Conservation (phyloP, 2,113 vertebrate species). For the Osmerus eperlanus region DNA sequence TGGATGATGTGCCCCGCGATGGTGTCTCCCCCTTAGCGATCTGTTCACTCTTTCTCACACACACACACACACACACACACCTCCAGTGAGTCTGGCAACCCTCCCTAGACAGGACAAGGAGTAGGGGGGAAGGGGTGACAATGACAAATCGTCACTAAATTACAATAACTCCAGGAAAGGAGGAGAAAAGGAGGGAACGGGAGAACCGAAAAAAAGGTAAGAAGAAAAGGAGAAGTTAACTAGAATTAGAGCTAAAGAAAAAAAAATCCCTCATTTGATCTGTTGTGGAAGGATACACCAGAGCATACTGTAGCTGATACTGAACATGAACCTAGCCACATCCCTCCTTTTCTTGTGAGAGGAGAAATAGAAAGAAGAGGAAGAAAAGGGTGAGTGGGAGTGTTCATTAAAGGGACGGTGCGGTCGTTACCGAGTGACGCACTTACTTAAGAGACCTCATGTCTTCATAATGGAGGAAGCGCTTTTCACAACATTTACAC, state of each 20-base stretch:
- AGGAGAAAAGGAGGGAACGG: slow-evolving; percentile 17
- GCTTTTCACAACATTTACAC: slow-evolving; percentile 16
- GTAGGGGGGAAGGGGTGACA: slow-evolving; percentile 75
- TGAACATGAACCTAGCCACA: too few relatives aligned
- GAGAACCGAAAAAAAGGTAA: slow-evolving; percentile 13
- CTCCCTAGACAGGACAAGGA: slow-evolving; percentile 71
- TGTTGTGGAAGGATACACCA: too few relatives aligned
- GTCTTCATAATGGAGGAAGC: slow-evolving; percentile 12
- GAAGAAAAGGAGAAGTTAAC: not conserved
- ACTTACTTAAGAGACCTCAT: not conserved
- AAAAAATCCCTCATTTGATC: not conserved
- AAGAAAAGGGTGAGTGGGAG: not conserved
- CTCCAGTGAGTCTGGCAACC: slow-evolving; percentile 64
- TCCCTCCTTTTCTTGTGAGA: not conserved
- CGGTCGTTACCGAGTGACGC: slow-evolving; percentile 1
- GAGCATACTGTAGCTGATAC: too few relatives aligned
- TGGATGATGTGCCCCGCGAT: slow-evolving; percentile 63
- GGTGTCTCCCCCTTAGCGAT: slow-evolving; percentile 53
- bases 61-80: not conserved
- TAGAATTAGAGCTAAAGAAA: not conserved
- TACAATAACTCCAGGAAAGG: slow-evolving; percentile 55
- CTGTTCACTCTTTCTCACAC: not conserved
- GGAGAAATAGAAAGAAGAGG: not conserved
- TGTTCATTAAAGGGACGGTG: not conserved
- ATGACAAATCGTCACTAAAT: slow-evolving; percentile 86